Conservation (phyloP, 2,888 invertebrate genomes). For the Chydorus sphaericus region DNA sequence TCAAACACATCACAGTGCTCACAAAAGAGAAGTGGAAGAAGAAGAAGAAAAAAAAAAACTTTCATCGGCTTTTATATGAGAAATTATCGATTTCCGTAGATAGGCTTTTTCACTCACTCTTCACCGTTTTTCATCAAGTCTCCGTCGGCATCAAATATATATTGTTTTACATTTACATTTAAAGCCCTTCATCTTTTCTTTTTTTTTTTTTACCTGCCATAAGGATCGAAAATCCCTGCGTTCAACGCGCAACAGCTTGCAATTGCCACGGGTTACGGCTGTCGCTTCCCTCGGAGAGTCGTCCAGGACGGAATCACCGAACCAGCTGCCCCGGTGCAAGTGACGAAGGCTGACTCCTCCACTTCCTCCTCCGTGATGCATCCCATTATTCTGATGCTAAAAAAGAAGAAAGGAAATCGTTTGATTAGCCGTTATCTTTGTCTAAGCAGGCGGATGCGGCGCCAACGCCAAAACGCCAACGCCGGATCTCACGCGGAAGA, state of each 20-base stretch:
- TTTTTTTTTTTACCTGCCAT: conserved; percentile 46
- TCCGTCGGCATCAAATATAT: too few relatives aligned
- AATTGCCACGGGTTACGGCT: conserved; percentile 54
- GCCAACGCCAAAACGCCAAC: too few relatives aligned
- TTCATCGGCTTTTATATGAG: too few relatives aligned
- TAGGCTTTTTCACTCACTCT: too few relatives aligned
- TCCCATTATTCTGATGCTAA: conserved; percentile 9
- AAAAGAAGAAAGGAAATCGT: background rate
- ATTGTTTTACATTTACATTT: too few relatives aligned
- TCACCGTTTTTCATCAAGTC: too few relatives aligned
- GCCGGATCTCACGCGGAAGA: too few relatives aligned
- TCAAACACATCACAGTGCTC: too few relatives aligned
- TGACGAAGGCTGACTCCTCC: conserved; percentile 38
- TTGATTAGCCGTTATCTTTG: background rate
- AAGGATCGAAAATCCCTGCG: conserved; percentile 59
- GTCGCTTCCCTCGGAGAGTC: conserved; percentile 55
- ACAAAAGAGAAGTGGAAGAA: too few relatives aligned
- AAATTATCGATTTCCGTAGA: too few relatives aligned
- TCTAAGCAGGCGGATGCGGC: too few relatives aligned
- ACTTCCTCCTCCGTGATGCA: background rate
- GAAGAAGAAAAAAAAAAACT: too few relatives aligned
- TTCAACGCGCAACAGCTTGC: conserved; percentile 57
- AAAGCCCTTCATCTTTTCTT: background rate
- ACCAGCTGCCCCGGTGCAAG: conserved; percentile 55
- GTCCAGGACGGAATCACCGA: conserved; percentile 58